Conservation (phyloP, 2,797 vertebrate species). For the Rhinoraja longicauda region DNA sequence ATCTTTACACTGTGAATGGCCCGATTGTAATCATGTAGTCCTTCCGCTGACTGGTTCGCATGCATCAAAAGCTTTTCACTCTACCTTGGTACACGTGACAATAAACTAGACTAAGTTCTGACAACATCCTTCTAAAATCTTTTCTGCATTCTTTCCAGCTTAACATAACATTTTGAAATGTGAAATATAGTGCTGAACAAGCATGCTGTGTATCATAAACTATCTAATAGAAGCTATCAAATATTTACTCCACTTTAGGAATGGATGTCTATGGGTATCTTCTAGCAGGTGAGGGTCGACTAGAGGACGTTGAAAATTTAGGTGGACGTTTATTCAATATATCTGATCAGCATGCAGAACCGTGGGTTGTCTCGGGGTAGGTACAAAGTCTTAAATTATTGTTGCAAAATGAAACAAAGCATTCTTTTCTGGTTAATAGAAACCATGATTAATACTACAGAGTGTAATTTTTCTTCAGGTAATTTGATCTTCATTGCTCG, state of each 20-base stretch:
- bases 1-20: no score
- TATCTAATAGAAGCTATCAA: neutral
- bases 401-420: neutral
- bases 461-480: neutral
- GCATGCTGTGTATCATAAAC: neutral
- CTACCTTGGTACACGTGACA: no score
- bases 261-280: conserved; percentile 98
- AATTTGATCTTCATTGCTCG: neutral
- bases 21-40: no score
- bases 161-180: neutral
- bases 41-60: no score
- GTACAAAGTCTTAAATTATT: conserved; percentile 42
- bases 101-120: no score
- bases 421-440: neutral
- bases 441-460: neutral
- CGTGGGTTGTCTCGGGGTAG: conserved; percentile 97
- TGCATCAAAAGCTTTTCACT: no score
- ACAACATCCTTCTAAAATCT: no score
- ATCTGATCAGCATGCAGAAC: conserved; percentile 94
- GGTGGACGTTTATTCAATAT: conserved; percentile 97
- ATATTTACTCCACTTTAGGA: conserved; percentile 54
- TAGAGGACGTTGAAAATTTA: conserved; percentile 95
- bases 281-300: conserved; percentile 85
- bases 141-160: no score
- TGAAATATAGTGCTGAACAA: neutral